A percentile compares a stretch with the other conserved stretches of the same genome.
Conservation (phyloP, 2,888 invertebrate species). For the Melinopterus prodromus region DNA sequence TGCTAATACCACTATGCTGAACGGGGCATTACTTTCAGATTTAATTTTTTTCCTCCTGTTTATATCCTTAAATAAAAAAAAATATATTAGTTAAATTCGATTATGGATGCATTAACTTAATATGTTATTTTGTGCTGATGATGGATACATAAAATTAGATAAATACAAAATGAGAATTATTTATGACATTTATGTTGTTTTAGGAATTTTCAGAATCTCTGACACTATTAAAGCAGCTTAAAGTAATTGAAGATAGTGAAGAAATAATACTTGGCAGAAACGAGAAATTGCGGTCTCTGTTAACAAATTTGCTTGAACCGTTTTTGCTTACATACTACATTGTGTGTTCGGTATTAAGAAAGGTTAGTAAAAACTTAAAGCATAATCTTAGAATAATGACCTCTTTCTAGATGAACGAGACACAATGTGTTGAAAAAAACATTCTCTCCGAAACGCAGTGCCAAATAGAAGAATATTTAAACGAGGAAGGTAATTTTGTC, state of each 20-base stretch:
- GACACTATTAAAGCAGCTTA: conserved; percentile 51
- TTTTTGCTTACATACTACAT: conserved; percentile 69
- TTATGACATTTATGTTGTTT: conserved; percentile 38
- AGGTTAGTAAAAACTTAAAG: conserved; percentile 59
- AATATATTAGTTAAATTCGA: too few species aligned
- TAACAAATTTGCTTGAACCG: conserved; percentile 70
- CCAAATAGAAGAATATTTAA: conserved; percentile 64
- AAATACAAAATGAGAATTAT: too few species aligned
- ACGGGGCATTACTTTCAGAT: too few species aligned
- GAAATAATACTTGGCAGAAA: conserved; percentile 48
- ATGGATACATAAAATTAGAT: too few species aligned
- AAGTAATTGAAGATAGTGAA: conserved; percentile 48
- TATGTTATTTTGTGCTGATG: too few species aligned
- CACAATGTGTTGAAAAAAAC: conserved; percentile 62
- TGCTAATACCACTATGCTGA: too few species aligned
- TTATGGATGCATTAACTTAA: too few species aligned
- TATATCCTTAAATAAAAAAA: too few species aligned
- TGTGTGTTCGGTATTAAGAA: conserved; percentile 60
- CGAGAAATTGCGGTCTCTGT: conserved; percentile 62
- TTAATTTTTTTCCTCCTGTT: too few species aligned
- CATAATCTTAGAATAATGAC: conserved; percentile 29
- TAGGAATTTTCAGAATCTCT: conserved; percentile 63
- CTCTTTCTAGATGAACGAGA: conserved; percentile 46
- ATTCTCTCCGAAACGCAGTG: conserved; percentile 68
- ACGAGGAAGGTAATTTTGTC: conserved; percentile 55